Conservation (phyloP, 2,797 vertebrate species). For the Distichodus sexfasciatus region DNA sequence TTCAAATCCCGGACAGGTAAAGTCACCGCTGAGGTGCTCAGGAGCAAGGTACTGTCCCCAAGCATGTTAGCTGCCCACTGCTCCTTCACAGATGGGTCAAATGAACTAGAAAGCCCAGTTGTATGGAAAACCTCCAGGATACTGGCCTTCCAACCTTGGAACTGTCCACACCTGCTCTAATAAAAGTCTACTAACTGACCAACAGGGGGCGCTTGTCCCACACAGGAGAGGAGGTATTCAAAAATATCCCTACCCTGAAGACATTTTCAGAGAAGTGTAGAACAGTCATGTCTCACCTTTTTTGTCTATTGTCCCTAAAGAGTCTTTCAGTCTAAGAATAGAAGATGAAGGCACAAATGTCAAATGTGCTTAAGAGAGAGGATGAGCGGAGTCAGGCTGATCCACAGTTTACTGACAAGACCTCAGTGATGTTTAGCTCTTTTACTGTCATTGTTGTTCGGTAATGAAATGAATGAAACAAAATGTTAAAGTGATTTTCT, state of each 20-base stretch:
- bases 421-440: not conserved
- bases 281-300: not conserved
- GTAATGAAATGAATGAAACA: not conserved
- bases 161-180: too few relatives aligned
- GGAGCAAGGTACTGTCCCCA: too few relatives aligned
- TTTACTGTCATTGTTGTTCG: not conserved
- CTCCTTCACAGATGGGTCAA: too few relatives aligned
- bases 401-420: not conserved
- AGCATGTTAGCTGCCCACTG: too few relatives aligned
- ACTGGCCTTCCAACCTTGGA: too few relatives aligned
- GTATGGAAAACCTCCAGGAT: too few relatives aligned
- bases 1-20: too few relatives aligned
- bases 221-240: not conserved
- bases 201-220: conserved; percentile 34
- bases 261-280: not conserved
- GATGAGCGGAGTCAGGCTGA: not conserved
- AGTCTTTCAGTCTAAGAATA: not conserved
- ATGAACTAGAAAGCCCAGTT: too few relatives aligned
- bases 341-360: not conserved
- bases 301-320: not conserved
- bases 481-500: not conserved
- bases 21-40: too few relatives aligned
- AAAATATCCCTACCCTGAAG: not conserved
- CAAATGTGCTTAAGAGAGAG: not conserved
- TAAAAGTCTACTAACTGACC: not conserved